phyloP scores from a whole-genome alignment of 1,140 invertebrate species.

The Rhizoglyphus robini region DNA sequence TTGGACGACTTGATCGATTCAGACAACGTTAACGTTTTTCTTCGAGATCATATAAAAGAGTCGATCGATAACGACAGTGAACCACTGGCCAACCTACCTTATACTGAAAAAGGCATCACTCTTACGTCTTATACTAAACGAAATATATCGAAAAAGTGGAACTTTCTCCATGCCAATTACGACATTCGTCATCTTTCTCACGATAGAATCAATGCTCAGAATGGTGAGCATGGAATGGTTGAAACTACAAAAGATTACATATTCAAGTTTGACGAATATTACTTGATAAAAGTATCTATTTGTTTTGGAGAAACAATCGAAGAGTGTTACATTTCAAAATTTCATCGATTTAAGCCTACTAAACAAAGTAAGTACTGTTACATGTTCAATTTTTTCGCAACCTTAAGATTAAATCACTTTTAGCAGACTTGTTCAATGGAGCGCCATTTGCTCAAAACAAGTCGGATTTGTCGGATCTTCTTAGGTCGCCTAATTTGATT shows the following conservation, averaged over 20 bases:
- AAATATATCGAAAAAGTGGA: background rate
- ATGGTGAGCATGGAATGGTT: background rate
- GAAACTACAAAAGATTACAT: background rate
- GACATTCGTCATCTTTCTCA: background rate
- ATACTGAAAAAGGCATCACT: background rate
- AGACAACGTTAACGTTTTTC: background rate
- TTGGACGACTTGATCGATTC: background rate
- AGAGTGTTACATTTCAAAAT: background rate
- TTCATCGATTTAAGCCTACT: background rate
- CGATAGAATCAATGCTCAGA: background rate
- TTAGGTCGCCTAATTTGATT: too few species aligned
- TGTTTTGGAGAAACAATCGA: background rate
- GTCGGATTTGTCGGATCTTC: too few species aligned
- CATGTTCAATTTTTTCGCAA: background rate
- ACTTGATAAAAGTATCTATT: background rate
- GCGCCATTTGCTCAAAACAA: background rate
- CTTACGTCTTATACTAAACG: background rate
- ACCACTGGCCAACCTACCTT: background rate
- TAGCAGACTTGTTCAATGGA: background rate
- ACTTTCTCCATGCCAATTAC: background rate
- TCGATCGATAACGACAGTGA: background rate
- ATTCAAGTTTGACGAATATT: background rate
- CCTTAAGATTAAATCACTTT: constrained; percentile 1
- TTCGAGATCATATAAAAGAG: background rate
- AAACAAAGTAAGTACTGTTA: background rate